Conservation (phyloP, 2,797 vertebrate genomes). For the Centroberyx gerrardi region DNA sequence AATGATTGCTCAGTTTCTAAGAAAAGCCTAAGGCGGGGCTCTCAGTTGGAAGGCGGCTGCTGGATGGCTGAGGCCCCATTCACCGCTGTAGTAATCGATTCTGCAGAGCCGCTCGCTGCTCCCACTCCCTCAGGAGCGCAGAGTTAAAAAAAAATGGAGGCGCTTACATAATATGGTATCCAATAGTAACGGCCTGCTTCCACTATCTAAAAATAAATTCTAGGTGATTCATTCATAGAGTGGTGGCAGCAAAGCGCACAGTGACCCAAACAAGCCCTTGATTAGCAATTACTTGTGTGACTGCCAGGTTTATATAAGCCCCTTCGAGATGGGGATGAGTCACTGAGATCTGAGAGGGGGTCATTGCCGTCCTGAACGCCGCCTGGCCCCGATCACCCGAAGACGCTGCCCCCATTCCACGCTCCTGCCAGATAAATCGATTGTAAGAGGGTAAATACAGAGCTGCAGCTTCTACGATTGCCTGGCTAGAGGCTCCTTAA, state of each 20-base stretch:
- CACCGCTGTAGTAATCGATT: slow-evolving; percentile 47
- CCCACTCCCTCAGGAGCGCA: slow-evolving; percentile 13
- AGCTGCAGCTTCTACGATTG: slow-evolving; percentile 15
- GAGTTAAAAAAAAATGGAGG: slow-evolving; percentile 33
- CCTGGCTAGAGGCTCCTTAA: slow-evolving; percentile 16
- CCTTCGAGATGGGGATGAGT: slow-evolving; percentile 48
- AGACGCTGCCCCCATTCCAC: slow-evolving; percentile 9
- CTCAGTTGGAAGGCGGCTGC: slow-evolving; percentile 12
- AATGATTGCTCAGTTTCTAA: slow-evolving; percentile 49
- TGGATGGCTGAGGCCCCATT: slow-evolving; percentile 31
- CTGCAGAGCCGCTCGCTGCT: slow-evolving; percentile 30
- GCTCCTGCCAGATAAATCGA: slow-evolving; percentile 35
- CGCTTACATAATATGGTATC: slow-evolving; percentile 68
- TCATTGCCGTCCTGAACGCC: slow-evolving; percentile 23
- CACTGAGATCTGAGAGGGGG: slow-evolving; percentile 43
- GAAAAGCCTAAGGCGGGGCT: slow-evolving; percentile 48
- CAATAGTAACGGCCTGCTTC: slow-evolving; percentile 67
- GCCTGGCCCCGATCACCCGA: slow-evolving; percentile 20
- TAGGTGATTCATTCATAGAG: slow-evolving; percentile 65
- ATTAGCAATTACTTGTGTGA: slow-evolving; percentile 68
- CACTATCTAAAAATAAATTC: slow-evolving; percentile 75
- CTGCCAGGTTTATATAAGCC: slow-evolving; percentile 64
- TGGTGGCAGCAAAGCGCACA: slow-evolving; percentile 18
- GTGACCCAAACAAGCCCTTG: slow-evolving; percentile 34
- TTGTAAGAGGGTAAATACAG: slow-evolving; percentile 42